Evolutionary conservation across 2,113 vertebrate species (phyloP).

Genomic region (Leucosticte australis): DNA sequence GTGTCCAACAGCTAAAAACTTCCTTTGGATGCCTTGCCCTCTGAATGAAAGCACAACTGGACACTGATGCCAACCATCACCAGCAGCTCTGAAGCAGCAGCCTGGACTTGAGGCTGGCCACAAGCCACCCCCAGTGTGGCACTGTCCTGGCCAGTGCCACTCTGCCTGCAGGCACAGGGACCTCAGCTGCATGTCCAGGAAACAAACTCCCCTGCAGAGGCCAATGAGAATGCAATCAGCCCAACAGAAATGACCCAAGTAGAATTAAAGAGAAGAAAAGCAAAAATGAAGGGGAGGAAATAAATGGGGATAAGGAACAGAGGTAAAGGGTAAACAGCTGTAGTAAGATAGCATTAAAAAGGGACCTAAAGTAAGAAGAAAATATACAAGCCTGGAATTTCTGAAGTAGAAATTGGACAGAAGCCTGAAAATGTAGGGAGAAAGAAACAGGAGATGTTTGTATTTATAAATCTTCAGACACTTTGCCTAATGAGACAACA

Average conservation of each 20-base stretch:
- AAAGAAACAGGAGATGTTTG: constrained; percentile 18
- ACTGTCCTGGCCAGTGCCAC: background rate
- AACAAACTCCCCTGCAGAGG: background rate
- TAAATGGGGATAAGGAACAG: background rate
- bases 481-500: background rate
- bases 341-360: constrained; percentile 1
- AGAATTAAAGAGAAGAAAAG: background rate
- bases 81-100: constrained; percentile 15
- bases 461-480: background rate
- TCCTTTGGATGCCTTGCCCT: background rate
- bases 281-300: background rate
- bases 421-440: constrained; percentile 9
- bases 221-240: background rate
- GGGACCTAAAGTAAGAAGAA: constrained; percentile 43
- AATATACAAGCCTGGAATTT: constrained; percentile 58
- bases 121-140: background rate
- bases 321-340: background rate
- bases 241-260: background rate
- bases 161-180: background rate
- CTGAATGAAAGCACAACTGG: background rate
- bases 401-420: constrained; percentile 60
- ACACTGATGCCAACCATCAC: background rate
- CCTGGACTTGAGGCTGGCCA: background rate
- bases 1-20: background rate
- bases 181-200: background rate